Percentiles rank a stretch among this genome's conserved stretches.
phyloP scores from a whole-genome alignment of 2,888 invertebrate genomes.

The Stenodera caucasica region DNA sequence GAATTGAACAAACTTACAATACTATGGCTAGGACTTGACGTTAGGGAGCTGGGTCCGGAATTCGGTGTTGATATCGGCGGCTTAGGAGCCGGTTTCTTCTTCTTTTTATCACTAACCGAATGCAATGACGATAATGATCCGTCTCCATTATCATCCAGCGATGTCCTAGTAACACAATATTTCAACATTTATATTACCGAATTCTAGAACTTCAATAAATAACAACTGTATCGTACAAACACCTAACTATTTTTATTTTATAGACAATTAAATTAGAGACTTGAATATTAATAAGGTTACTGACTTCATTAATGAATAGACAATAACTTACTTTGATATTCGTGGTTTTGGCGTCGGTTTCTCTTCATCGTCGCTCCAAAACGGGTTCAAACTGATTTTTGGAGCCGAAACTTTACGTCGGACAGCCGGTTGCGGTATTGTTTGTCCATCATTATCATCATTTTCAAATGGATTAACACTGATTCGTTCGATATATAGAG shows the following conservation, averaged over 20 bases:
- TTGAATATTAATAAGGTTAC: slow-evolving; percentile 36
- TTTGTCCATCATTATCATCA: slow-evolving; percentile 38
- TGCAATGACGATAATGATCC: slow-evolving; percentile 55
- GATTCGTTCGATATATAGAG: slow-evolving; percentile 27
- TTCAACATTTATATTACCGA: slow-evolving; percentile 44
- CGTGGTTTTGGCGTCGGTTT: slow-evolving; percentile 58
- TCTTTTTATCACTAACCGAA: slow-evolving; percentile 52
- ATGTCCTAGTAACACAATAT: slow-evolving; percentile 48
- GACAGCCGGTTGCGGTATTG: slow-evolving; percentile 25
- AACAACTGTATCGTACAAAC: slow-evolving; percentile 1
- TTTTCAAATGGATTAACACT: slow-evolving; percentile 42
- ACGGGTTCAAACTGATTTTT: slow-evolving; percentile 67
- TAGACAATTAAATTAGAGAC: slow-evolving; percentile 22
- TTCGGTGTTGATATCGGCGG: slow-evolving; percentile 57
- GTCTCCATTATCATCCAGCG: background rate
- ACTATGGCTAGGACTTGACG: slow-evolving; percentile 51
- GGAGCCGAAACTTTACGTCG: slow-evolving; percentile 46
- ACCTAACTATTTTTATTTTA: slow-evolving; percentile 2
- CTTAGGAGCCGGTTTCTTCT: slow-evolving; percentile 71
- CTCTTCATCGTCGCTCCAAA: slow-evolving; percentile 55
- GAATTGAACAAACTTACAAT: slow-evolving; percentile 45
- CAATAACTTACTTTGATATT: slow-evolving; percentile 50
- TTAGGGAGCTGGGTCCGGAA: slow-evolving; percentile 43
- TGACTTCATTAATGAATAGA: slow-evolving; percentile 31
- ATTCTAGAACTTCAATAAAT: slow-evolving; percentile 1